Evolutionary conservation across 2,113 vertebrate genomes (phyloP), one percentile per base, ranked within the genome.

Genomic region (Rhombomys opimus): DNA sequence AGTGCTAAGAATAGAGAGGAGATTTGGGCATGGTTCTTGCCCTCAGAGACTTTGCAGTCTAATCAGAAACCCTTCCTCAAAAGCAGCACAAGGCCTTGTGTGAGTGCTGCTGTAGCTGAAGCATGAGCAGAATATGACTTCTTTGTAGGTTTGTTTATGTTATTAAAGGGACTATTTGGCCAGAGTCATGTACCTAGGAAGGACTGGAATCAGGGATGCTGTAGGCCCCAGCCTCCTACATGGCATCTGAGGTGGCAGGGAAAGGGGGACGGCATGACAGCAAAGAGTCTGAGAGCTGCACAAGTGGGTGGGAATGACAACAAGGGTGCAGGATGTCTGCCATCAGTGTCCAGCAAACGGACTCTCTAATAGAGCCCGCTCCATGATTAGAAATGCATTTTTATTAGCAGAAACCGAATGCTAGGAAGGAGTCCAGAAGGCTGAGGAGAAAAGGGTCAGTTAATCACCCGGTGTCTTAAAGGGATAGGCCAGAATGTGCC

Each of bases 51-150:
- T 50, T 93, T 91, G 68, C 23, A 90, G 35, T 90, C 76, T 72
- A 87, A 87, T 68, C 46, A 63, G 57, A 92, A 73, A 15, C 27
- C 20, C 10, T 78, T 1, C 35, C n/a, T 54, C 30, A 76, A 65
- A 87, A 41, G 52, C 84, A 78, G 22, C 75, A 84, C 63, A 81
- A 78, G 92, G 35, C 50, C 5, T 1, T 15, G 7, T 41, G 38
- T 61, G 92, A 87, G 57, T 41, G 70, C 41, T 92, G n/a, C 68
- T 96, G 68, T 75, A 78, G 70, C 88, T 92, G 70, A 95, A 68
- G 61, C 67, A 57, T 67, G 27, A 87, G 30, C 50, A 93, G 46
- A 94, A 57, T 85, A 52, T 10, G 27, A 92, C 54, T 81, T 54
- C 41, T 41, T 88, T 94, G 65, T 6, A 0, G 14, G 81, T 54